Evolutionary conservation across 2,797 vertebrate genomes (phyloP).

Genomic region (Pyrrhura leucotis): DNA sequence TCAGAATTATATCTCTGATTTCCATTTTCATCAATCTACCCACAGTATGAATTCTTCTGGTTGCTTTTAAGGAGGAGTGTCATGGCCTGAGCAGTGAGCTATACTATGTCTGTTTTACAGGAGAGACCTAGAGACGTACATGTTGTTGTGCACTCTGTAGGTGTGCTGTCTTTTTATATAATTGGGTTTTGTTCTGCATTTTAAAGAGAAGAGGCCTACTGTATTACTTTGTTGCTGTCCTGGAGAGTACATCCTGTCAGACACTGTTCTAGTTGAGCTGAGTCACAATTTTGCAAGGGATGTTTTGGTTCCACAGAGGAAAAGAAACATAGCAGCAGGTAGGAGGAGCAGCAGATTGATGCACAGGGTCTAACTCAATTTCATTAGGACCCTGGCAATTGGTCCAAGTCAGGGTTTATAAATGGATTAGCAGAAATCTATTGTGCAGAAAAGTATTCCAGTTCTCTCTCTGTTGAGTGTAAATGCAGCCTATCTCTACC

Average conservation of each 20-base stretch:
- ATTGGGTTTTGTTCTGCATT: fast-evolving
- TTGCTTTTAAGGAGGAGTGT: background rate
- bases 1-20: background rate
- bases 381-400: background rate
- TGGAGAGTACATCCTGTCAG: background rate
- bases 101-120: background rate
- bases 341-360: background rate
- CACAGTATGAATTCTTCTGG: background rate
- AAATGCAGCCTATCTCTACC: background rate
- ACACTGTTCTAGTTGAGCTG: fast-evolving
- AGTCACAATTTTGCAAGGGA: background rate
- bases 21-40: background rate
- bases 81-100: background rate
- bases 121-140: fast-evolving
- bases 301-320: background rate
- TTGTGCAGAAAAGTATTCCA: background rate
- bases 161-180: background rate
- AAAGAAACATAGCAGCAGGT: background rate
- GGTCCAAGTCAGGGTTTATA: background rate
- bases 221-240: background rate
- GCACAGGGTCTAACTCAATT: background rate
- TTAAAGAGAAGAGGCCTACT: background rate
- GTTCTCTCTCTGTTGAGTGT: background rate
- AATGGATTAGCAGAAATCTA: background rate
- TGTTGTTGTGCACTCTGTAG: background rate